phyloP scores from a whole-genome alignment of 2,797 vertebrate genomes.

The Gymnoscopelus braueri region DNA sequence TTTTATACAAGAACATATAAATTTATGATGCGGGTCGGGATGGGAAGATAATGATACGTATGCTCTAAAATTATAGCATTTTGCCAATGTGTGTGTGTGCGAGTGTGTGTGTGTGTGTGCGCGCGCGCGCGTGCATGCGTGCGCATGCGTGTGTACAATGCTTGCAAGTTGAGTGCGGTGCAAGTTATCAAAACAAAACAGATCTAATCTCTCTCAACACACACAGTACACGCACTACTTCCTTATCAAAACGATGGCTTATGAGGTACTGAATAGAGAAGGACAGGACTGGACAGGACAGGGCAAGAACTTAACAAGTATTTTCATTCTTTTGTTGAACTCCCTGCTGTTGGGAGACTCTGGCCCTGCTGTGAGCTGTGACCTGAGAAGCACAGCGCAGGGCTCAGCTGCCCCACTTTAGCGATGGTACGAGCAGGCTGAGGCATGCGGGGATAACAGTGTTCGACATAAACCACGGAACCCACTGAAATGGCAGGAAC shows the following conservation, averaged over 20 bases:
- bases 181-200: slow-evolving; percentile 10
- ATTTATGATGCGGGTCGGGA: no score
- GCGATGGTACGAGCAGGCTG: slow-evolving; percentile 63
- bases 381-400: no score
- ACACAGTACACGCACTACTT: slow-evolving; percentile 9
- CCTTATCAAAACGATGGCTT: slow-evolving; percentile 27
- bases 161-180: slow-evolving; percentile 14
- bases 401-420: slow-evolving; percentile 32
- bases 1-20: background rate
- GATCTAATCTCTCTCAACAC: slow-evolving; percentile 36
- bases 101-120: slow-evolving; percentile 2
- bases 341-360: background rate
- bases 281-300: slow-evolving; percentile 53
- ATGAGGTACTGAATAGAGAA: background rate
- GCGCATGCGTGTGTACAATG: background rate
- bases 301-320: slow-evolving; percentile 51
- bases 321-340: slow-evolving; percentile 55
- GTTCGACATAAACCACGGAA: slow-evolving; percentile 35
- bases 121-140: background rate
- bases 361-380: slow-evolving; percentile 17
- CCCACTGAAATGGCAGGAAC: slow-evolving; percentile 46
- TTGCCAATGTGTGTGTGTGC: background rate
- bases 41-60: background rate
- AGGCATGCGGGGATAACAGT: slow-evolving; percentile 48
- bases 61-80: background rate